Base-by-base conservation (phyloP, 1,140 invertebrate genomes). In the Bombus difficillimus region DNA sequence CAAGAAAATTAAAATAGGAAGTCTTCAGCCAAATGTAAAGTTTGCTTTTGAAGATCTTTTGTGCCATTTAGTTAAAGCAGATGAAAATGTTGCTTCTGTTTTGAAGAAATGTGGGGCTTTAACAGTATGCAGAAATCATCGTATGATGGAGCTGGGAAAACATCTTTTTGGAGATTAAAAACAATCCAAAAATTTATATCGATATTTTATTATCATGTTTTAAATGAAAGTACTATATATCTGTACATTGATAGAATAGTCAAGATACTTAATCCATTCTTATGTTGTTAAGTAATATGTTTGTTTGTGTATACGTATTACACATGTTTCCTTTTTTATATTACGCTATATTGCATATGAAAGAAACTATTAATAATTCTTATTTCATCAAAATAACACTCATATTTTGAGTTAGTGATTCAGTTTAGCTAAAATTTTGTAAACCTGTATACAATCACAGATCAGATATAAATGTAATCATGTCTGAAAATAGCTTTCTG, bases 21-120 rank as follows among this genome's bases (percentile, higher is more conserved):
- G 97, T 28, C 94, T 98, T 41, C 97, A 97, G 28, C 96, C 97
- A 0, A 98, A 98, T 92, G 97, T 98, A 0, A 98, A 98, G 92
- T 98, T 97, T 57, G 98, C 98, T 32, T 98, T 97, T 95, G 98
- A 99, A 95, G 98, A 98, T 95, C 97, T 99, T 92, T 95, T 99
- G 25, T 98, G 97, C 91, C 97, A 97, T 93, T 95, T 98, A 86
- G 97, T 98, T 15, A 97, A 98, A 87, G 97, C 98, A 72, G 98
- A 98, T 94, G 96, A 97, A 74, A 96, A 96, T 94, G 97, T 97
- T 53, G 96, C 96, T 41, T 95, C 96, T n/a, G 97, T 98, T 22
- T 95, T 98, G 53, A 98, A 98, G 93, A 98, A 98, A 92, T 96
- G 97, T 84, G 98, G 98, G 88, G 97, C 97, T 25, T 94, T 98